Conservation (phyloP, 2,797 vertebrate genomes). For the Falco cherrug region DNA sequence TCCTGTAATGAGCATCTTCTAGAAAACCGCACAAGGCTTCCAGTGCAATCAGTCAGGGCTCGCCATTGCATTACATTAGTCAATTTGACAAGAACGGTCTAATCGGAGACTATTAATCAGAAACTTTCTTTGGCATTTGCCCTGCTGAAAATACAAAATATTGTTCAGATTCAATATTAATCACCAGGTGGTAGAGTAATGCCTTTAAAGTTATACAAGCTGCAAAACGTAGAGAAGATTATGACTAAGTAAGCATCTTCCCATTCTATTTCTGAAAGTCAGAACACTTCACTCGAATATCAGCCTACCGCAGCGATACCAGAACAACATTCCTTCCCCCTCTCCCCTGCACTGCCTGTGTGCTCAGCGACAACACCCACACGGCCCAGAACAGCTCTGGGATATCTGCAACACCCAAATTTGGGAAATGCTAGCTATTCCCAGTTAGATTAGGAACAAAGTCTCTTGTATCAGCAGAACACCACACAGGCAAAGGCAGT, state of each 20-base stretch:
- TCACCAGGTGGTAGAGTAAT: background rate
- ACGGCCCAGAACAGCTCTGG: background rate
- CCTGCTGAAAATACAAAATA: conserved; percentile 45
- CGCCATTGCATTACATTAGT: conserved; percentile 65
- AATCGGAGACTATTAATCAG: conserved; percentile 65
- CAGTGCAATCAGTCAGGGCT: conserved; percentile 57
- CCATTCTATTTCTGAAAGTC: background rate
- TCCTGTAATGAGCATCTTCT: conserved; percentile 72
- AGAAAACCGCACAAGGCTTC: conserved; percentile 59
- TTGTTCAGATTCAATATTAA: background rate
- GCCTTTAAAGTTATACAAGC: background rate
- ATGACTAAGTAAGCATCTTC: background rate
- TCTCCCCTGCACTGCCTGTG: background rate
- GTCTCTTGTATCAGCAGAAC: background rate
- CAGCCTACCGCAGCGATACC: background rate
- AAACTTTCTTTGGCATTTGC: conserved; percentile 48
- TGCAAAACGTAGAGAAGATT: background rate
- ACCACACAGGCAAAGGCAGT: background rate
- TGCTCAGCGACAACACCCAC: background rate
- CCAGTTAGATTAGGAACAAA: background rate
- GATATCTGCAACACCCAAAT: background rate
- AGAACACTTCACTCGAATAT: background rate
- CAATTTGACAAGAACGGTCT: conserved; percentile 73
- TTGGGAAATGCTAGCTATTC: background rate
- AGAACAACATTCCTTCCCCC: background rate